Base-by-base conservation (phyloP, 2,797 vertebrate genomes). In the Vipera latastei region DNA sequence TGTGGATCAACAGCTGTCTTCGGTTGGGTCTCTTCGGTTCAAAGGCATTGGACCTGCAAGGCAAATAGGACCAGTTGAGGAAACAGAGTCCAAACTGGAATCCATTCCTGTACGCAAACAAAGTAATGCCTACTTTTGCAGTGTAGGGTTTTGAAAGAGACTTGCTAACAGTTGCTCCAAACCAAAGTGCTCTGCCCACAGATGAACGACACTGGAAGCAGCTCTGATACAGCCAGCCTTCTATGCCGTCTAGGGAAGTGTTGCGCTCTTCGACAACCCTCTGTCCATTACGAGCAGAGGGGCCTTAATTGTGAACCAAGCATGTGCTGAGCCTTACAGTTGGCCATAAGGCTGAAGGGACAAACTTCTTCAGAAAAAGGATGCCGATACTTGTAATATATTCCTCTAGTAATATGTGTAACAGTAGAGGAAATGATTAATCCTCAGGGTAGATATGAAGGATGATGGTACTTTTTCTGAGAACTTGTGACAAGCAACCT, bases 371-470 rank as follows among this genome's bases (percentile, higher is more conserved):
- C 48, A n/a, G 28, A 56, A 60, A 53, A 22, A 88, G 38, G 65
- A 85, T 20, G 56, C 22, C 25, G 12, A 85, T 20, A 20, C 32
- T 85, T 61, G 44, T 18, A 32, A 11, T 89, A 88, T 59, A 38
- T 8, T 32, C n/a, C 90, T 44, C 60, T 63, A 3, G 85, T 69
- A 38, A 87, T 16, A 25, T 51, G 57, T 38, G 9, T 86, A 60
- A 63, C 14, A 8, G 89, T 57, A 57, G 90, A 83, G 53, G 63
- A 78, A 4, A 59, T 88, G 88, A 59, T 56, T 57, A 38, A 7
- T 73, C 51, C 32, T 90, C 56, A 56, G 69, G 90, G 90, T 86
- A 32, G n/a, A 89, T 89, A 93, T 91, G 85, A 93, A 91, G 90
- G 90, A 93, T 55, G 38, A 89, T 20, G 48, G 20, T 91, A 32